Base-by-base conservation (phyloP, 2,113 vertebrate genomes). In the Pterocles burchelli region DNA sequence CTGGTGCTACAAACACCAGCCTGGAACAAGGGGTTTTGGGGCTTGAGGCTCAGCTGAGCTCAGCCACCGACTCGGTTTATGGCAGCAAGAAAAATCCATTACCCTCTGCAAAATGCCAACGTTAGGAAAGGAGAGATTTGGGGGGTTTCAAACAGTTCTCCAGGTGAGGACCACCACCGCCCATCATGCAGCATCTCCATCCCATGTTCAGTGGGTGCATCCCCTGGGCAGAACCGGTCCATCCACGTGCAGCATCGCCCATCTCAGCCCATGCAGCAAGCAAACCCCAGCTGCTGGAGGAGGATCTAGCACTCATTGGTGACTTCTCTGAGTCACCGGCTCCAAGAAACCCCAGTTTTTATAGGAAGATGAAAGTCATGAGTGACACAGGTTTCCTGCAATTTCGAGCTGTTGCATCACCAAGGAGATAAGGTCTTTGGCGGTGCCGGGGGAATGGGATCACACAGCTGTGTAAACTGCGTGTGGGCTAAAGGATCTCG, bases 391-490 rank as follows among this genome's bases (percentile, higher is more conserved):
- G 90, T 91, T 85, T 90, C 85, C 83, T 82, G 88, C 87, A 15
- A 74, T 83, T 77, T 36, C 95, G 74, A 88, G 82, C 59, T 33
- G 55, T 78, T 78, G n/a, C 96, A 85, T 91, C 96, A 95, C 59
- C 38, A 2, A 45, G 15, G 34, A 87, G 95, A 95, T 89, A 80
- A 82, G 22, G 73, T 19, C 26, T 76, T 57, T 34, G 65, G 87
- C 24, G 85, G 95, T 58, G 95, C 90, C 85, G 31, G 54, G 78
- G 70, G 70, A 85, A 52, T 29, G 25, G 41, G 90, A 11, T 24
- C 63, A 65, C 45, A 74, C 98, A 98, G 97, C 97, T 98, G 98
- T 97, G 95, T 96, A 97, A 98, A 97, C 96, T 66, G 80, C 93
- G 97, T 45, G 97, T 98, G 92, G 97, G 98, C 97, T 94, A 49